These are phyloP conservation scores for Atherinomorus stipes DNA, from an alignment of 2,113 vertebrate genomes.

Conservation along the genomic window DNA sequence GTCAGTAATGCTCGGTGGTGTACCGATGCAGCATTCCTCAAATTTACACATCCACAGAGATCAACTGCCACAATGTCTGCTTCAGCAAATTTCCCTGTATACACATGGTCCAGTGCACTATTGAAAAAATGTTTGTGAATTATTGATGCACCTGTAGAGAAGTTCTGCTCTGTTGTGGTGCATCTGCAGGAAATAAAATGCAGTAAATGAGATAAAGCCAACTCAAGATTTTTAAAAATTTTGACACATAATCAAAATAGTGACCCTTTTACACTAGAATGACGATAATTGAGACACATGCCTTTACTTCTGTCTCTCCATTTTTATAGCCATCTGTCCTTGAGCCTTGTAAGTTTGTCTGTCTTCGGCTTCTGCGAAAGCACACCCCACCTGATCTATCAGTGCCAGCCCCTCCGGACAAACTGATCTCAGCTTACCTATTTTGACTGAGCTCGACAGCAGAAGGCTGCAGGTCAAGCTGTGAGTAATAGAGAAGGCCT, in stretches of 20 bases:
- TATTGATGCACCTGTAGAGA: neutral
- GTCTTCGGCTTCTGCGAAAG: slow-evolving; percentile 53
- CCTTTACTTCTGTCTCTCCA: neutral
- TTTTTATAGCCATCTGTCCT: slow-evolving; percentile 16
- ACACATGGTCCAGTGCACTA: neutral
- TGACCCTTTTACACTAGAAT: neutral
- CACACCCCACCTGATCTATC: slow-evolving; percentile 39
- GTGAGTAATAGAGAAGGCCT: slow-evolving; percentile 25
- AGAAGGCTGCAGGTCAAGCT: slow-evolving; percentile 27
- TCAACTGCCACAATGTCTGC: slow-evolving; percentile 7
- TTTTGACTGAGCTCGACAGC: slow-evolving; percentile 61
- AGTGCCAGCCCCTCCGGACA: neutral
- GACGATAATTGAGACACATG: neutral
- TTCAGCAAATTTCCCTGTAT: slow-evolving; percentile 31
- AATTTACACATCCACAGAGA: slow-evolving; percentile 43
- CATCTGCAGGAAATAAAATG: neutral
- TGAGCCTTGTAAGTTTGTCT: slow-evolving; percentile 2
- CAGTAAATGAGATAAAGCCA: slow-evolving; percentile 24
- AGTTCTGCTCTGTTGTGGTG: neutral
- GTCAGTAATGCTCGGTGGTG: slow-evolving; percentile 23
- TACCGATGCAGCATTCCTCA: slow-evolving; percentile 42
- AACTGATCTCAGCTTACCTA: slow-evolving; percentile 38
- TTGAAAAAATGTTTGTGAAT: neutral
- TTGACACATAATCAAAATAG: too few relatives aligned
- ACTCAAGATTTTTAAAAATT: neutral